phyloP scores from a whole-genome alignment of 1,140 invertebrate genomes.

The Pogonognathellus flavescens region DNA sequence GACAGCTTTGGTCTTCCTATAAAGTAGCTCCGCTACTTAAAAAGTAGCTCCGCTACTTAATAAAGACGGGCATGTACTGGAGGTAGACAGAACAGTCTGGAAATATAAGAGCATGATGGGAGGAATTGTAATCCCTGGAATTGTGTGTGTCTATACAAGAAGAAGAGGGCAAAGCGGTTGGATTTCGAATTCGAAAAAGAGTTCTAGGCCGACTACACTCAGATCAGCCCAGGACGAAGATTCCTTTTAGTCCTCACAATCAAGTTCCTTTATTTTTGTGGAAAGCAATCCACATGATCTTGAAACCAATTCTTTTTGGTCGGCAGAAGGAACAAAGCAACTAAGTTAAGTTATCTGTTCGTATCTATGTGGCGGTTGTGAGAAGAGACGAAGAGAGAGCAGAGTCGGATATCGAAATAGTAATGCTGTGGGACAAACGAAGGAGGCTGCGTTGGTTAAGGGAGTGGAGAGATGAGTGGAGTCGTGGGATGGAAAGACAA shows the following conservation, averaged over 20 bases:
- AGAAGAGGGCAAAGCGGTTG: slow-evolving; percentile 11
- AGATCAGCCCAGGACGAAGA: no score
- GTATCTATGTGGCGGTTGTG: slow-evolving; percentile 6
- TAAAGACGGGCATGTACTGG: background rate
- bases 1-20: no score
- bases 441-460: no score
- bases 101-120: background rate
- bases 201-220: background rate
- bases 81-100: background rate
- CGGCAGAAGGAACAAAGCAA: slow-evolving; percentile 17
- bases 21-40: no score
- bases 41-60: no score
- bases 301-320: slow-evolving; percentile 36
- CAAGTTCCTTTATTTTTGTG: slow-evolving; percentile 7
- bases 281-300: slow-evolving; percentile 24
- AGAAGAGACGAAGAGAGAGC: background rate
- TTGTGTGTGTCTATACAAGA: background rate
- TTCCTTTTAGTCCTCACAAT: slow-evolving; percentile 12
- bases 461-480: background rate
- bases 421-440: background rate
- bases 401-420: background rate
- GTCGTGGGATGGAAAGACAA: background rate
- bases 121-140: slow-evolving; percentile 4
- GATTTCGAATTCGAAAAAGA: slow-evolving; percentile 36
- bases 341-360: slow-evolving; percentile 23